These are phyloP conservation scores for Dorcus hopei DNA, from an alignment of 2,888 invertebrate genomes.

Conservation along the genomic window DNA sequence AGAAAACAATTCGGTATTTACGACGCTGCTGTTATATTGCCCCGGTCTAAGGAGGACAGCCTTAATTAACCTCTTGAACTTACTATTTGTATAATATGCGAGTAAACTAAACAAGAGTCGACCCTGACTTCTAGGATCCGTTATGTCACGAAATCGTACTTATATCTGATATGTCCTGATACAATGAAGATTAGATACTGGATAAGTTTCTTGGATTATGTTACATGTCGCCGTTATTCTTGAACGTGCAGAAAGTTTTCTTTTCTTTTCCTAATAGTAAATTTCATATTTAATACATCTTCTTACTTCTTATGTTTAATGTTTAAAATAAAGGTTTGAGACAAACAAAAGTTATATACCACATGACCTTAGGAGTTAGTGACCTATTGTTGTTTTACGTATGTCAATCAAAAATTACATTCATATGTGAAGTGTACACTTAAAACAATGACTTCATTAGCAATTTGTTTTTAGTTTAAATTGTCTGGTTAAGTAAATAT, in stretches of 20 bases:
- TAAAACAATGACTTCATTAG: too few species aligned
- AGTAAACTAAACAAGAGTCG: constrained; percentile 7
- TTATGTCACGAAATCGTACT: constrained; percentile 41
- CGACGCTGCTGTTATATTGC: constrained; percentile 28
- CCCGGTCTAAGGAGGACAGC: constrained; percentile 29
- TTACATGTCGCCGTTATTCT: constrained; percentile 25
- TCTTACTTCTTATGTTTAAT: too few species aligned
- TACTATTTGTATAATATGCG: constrained; percentile 11
- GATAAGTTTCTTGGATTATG: constrained; percentile 27
- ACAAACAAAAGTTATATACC: too few species aligned
- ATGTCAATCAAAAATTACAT: too few species aligned
- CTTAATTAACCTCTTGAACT: constrained; percentile 37
- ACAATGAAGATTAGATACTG: constrained; percentile 34
- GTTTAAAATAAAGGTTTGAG: too few species aligned
- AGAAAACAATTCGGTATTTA: constrained; percentile 26
- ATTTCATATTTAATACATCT: too few species aligned
- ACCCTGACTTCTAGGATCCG: constrained; percentile 22
- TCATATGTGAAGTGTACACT: too few species aligned
- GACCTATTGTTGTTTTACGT: too few species aligned
- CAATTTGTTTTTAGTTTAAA: too few species aligned
- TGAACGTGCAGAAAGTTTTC: constrained; percentile 17
- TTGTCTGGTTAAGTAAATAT: too few species aligned
- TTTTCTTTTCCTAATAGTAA: too few species aligned
- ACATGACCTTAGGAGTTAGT: too few species aligned
- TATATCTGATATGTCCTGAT: constrained; percentile 32